phyloP scores from a whole-genome alignment of 2,113 vertebrate species.

The Forbesichthys papilliferus region DNA sequence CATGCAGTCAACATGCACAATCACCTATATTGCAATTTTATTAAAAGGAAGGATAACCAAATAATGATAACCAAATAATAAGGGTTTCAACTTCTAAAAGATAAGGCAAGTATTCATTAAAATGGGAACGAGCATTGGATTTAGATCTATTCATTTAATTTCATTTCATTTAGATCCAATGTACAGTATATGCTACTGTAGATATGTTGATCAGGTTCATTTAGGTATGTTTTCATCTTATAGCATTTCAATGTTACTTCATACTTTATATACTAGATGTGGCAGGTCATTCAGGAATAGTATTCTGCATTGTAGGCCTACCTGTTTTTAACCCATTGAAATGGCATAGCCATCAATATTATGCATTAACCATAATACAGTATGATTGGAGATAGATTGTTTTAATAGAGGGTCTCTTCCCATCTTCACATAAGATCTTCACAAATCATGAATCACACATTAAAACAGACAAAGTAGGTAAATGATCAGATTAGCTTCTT shows the following conservation, averaged over 20 bases:
- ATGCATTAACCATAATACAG: slow-evolving; percentile 47
- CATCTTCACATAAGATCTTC: not conserved
- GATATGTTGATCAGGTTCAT: not conserved
- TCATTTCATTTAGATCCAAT: no score
- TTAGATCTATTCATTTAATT: no score
- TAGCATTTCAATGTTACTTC: no score
- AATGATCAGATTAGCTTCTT: no score
- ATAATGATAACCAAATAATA: not conserved
- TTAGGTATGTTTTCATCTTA: not conserved
- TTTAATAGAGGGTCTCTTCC: slow-evolving; percentile 7
- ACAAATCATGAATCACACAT: no score
- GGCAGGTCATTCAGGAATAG: not conserved
- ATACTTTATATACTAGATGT: no score
- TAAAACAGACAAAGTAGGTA: no score
- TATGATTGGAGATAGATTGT: slow-evolving; percentile 20
- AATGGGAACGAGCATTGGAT: no score
- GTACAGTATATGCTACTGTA: no score
- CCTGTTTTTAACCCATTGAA: not conserved
- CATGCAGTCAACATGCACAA: not conserved
- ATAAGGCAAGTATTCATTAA: not conserved
- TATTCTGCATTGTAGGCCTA: not conserved
- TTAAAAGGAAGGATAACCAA: not conserved
- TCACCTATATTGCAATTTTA: not conserved
- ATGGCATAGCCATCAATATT: slow-evolving; percentile 3
- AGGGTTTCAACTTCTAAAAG: not conserved